Percentiles rank a stretch among this genome's conserved stretches.
phyloP scores from a whole-genome alignment of 1,140 invertebrate genomes.

The Penaeus indicus region DNA sequence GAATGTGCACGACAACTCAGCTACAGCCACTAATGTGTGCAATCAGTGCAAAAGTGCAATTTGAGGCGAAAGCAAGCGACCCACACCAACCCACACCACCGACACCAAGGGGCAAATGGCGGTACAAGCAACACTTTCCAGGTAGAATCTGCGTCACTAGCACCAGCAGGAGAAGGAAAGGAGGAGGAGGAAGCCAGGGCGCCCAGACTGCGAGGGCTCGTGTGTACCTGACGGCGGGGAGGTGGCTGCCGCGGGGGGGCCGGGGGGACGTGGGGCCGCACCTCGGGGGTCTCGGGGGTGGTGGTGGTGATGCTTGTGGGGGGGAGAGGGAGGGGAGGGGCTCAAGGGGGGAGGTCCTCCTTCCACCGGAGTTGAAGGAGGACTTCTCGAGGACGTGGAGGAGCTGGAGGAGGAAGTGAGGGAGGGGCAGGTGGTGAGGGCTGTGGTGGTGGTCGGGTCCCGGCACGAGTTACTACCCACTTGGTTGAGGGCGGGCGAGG shows the following conservation, averaged over 20 bases:
- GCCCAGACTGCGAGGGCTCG: constrained; percentile 28
- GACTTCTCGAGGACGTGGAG: constrained; percentile 42
- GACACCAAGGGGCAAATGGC: constrained; percentile 40
- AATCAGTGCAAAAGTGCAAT: background rate
- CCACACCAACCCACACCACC: constrained; percentile 44
- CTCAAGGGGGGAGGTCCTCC: constrained; percentile 29
- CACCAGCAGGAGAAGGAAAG: constrained; percentile 31
- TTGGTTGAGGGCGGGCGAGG: constrained; percentile 62
- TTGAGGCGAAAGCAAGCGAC: constrained; percentile 20
- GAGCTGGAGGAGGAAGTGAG: constrained; percentile 41
- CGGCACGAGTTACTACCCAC: constrained; percentile 56
- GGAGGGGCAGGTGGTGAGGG: constrained; percentile 39
- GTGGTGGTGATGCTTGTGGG: constrained; percentile 61
- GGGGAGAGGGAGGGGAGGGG: constrained; percentile 27
- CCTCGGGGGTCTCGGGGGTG: constrained; percentile 51
- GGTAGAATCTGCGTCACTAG: constrained; percentile 15
- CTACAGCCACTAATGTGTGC: constrained; percentile 19
- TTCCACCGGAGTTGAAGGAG: constrained; percentile 38
- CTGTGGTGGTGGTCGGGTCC: constrained; percentile 43
- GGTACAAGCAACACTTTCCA: constrained; percentile 46
- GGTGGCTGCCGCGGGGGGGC: constrained; percentile 31
- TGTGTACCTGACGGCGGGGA: constrained; percentile 56
- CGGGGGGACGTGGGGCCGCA: constrained; percentile 46
- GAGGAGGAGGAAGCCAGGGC: constrained; percentile 35
- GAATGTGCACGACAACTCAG: constrained; percentile 35